phyloP scores from a whole-genome alignment of 1,140 invertebrate genomes.

The Pomphorhynchus laevis region DNA sequence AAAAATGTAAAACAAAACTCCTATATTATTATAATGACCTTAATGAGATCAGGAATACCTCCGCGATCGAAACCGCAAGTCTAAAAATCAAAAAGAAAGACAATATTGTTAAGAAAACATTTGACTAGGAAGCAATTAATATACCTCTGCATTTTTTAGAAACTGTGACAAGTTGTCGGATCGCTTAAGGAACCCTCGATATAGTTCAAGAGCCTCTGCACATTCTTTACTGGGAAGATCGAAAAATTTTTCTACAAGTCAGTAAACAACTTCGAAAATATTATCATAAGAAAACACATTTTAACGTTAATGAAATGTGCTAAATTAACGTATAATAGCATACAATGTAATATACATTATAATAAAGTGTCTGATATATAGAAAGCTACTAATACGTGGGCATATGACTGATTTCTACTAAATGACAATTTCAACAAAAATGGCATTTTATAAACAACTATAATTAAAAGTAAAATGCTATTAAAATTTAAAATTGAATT shows the following conservation, averaged over 20 bases:
- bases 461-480: too few relatives aligned
- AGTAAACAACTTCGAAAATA: too few relatives aligned
- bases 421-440: too few relatives aligned
- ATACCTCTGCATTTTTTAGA: slow-evolving; percentile 62
- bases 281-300: too few relatives aligned
- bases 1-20: neutral
- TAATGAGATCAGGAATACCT: slow-evolving; percentile 85
- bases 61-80: slow-evolving; percentile 93
- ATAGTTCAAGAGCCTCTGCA: slow-evolving; percentile 75
- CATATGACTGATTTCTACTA: too few relatives aligned
- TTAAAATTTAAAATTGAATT: too few relatives aligned
- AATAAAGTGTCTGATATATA: too few relatives aligned
- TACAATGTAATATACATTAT: too few relatives aligned
- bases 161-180: slow-evolving; percentile 97
- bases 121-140: slow-evolving; percentile 7
- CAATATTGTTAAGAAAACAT: neutral
- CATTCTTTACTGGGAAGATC: slow-evolving; percentile 96
- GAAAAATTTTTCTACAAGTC: slow-evolving; percentile 39
- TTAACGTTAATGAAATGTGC: neutral
- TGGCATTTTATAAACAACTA: too few relatives aligned
- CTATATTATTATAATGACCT: slow-evolving; percentile 23
- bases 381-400: too few relatives aligned
- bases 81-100: slow-evolving; percentile 23
- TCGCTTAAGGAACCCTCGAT: slow-evolving; percentile 87
- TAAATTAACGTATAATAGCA: too few relatives aligned